Evolutionary conservation across 2,888 invertebrate genomes (phyloP), one percentile per base, ranked within the genome.

Genomic region (Geophilus truncorum): DNA sequence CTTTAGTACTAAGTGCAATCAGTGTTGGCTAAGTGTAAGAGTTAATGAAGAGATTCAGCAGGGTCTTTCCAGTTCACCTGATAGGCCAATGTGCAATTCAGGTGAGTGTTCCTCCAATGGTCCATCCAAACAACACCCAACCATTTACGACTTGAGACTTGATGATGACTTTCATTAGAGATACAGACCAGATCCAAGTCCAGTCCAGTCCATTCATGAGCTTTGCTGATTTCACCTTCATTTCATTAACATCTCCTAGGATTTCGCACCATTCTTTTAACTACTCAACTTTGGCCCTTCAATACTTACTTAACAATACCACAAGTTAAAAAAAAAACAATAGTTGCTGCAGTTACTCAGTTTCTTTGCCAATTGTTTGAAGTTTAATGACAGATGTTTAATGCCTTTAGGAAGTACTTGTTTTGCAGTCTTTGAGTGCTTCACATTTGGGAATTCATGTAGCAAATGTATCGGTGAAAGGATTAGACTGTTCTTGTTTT

Each of bases 41-140:
- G 70, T 70, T 70, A 70, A 70, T 70, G 70, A 70, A 70, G 70
- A 70, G 70, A 70, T 70, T 70, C 25, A 70, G 70, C 25, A 28
- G n/a, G 70, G 70, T 28, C 70, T 70, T 70, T 70, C 70, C 70
- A 70, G 70, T 70, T 70, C 70, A 70, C 28, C 25, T 70, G 70
- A 70, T 70, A 70, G 70, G 70, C 70, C 25, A 70, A 70, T n/a
- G 70, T 25, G 70, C 70, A 70, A 70, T 70, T 28, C 70, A 70
- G 70, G 70, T 70, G 70, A 70, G 70, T 70, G 70, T 70, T 70
- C 70, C 70, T 70, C 28, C 70, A 70, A 70, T 70, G 28, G 70
- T 70, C 70, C 70, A 70, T 70, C 28, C 70, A 70, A 70, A 70
- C 70, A 70, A 70, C 70, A 70, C 70, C 70, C 70, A 28, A 28